Evolutionary conservation across 2,113 vertebrate species (phyloP).

Genomic region (Anarrhichthys ocellatus): DNA sequence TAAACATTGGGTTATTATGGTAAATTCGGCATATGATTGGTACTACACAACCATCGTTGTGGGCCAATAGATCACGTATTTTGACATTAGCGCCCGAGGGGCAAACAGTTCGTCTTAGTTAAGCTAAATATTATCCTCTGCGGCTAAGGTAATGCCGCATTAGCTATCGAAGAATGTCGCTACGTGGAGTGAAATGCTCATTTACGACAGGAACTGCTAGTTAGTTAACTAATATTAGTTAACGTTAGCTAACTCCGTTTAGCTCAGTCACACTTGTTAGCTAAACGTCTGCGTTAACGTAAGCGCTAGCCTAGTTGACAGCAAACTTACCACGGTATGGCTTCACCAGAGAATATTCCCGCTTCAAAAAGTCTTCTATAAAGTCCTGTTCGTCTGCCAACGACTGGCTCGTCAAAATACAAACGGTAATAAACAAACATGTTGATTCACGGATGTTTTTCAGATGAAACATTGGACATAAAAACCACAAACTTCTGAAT

Average conservation of each 20-base stretch:
- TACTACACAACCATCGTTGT: background rate
- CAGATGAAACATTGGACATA: constrained; percentile 27
- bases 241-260: background rate
- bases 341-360: constrained; percentile 91
- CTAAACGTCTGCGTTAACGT: background rate
- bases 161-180: no score
- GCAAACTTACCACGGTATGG: constrained; percentile 89
- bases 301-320: background rate
- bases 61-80: background rate
- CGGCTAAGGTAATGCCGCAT: background rate
- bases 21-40: background rate
- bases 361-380: constrained; percentile 90
- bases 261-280: background rate
- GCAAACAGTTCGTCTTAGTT: constrained; percentile 38
- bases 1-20: background rate
- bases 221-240: background rate
- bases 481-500: constrained; percentile 28
- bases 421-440: constrained; percentile 54
- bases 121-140: constrained; percentile 42
- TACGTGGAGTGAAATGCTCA: background rate
- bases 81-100: constrained; percentile 1
- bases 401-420: constrained; percentile 47
- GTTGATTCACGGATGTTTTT: constrained; percentile 40
- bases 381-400: constrained; percentile 79
- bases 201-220: background rate